phyloP scores from a whole-genome alignment of 1,140 invertebrate genomes.

The Drosophila athabasca region DNA sequence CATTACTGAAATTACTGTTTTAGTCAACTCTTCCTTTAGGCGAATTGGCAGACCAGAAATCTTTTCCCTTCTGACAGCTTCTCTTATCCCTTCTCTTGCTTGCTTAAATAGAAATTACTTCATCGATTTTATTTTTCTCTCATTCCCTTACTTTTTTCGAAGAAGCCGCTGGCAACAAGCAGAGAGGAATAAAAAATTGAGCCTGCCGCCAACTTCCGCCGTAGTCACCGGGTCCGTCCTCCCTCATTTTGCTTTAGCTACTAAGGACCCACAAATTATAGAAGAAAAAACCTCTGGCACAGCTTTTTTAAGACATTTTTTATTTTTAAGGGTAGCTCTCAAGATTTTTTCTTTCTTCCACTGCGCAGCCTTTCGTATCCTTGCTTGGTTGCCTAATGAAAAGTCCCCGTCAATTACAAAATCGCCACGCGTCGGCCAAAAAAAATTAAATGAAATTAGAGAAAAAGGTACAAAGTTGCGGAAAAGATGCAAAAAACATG shows the following conservation, averaged over 20 bases:
- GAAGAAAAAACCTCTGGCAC: conserved; percentile 61
- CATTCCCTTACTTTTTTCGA: conserved; percentile 46
- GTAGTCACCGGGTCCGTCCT: conserved; percentile 20
- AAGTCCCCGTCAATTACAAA: conserved; percentile 72
- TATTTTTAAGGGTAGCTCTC: conserved; percentile 67
- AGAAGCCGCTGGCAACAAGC: conserved; percentile 64
- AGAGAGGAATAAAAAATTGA: conserved; percentile 52
- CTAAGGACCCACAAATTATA: conserved; percentile 29
- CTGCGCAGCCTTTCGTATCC: conserved; percentile 58
- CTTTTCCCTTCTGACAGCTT: neutral
- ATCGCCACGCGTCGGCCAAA: conserved; percentile 60
- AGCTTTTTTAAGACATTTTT: conserved; percentile 63
- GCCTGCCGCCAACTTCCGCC: conserved; percentile 62
- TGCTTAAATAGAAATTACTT: conserved; percentile 70
- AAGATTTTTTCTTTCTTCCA: conserved; percentile 36
- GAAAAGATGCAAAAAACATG: conserved; percentile 41
- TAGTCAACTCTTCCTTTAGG: conserved; percentile 32
- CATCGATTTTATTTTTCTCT: conserved; percentile 66
- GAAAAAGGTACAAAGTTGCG: conserved; percentile 32
- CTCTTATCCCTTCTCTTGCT: conserved; percentile 36
- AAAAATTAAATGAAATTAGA: conserved; percentile 53
- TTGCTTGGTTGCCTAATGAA: conserved; percentile 68
- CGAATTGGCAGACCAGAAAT: conserved; percentile 30
- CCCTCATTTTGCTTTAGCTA: conserved; percentile 6
- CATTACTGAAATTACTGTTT: neutral